Base-by-base conservation (phyloP, 2,888 invertebrate genomes). In the Drosophila buzzatii region DNA sequence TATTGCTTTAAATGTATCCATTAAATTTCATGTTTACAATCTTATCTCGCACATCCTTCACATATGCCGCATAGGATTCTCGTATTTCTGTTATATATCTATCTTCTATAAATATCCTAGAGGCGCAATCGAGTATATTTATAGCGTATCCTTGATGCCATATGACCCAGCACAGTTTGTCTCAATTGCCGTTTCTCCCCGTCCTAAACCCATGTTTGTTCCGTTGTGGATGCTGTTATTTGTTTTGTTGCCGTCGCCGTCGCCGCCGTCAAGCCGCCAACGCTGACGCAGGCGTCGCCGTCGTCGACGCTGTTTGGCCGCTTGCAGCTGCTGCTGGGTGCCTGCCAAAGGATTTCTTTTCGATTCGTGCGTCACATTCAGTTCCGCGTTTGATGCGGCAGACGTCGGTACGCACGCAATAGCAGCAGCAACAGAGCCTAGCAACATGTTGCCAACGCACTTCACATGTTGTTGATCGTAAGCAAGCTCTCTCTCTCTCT, bases 351-450 rank as follows among this genome's bases (percentile, higher is more conserved):
- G 75, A 78, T 88, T 82, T 70, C 56, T 70, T 55, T 45, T 78
- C 71, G 66, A 64, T 53, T 53, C 27, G 85, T 79, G 73, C 79
- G 72, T 81, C 90, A 82, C 64, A 72, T 84, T 90, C 89, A 88
- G 88, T 88, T 90, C 81, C 87, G 81, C 82, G 70, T 80, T 78
- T 60, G 82, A 79, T 66, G 82, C 78, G 76, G 70, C 67, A 73
- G 76, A 60, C 73, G 67, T 72, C 81, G 76, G 66, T 58, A 73
- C 78, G 69, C 63, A 77, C 72, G 76, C 79, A 76, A 39, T 27
- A 44, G 47, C 45, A 39, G 51, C 42, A 39, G 63, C 58, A 33
- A 7, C 55, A 35, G 60, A 58, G 66, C 27, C 47, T 42, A 39
- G 9, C 71, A 73, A 60, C 72, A 72, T 70, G 82, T 70, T 81